Conservation (phyloP, 2,797 vertebrate species). For the Zenarchopterus dispar region DNA sequence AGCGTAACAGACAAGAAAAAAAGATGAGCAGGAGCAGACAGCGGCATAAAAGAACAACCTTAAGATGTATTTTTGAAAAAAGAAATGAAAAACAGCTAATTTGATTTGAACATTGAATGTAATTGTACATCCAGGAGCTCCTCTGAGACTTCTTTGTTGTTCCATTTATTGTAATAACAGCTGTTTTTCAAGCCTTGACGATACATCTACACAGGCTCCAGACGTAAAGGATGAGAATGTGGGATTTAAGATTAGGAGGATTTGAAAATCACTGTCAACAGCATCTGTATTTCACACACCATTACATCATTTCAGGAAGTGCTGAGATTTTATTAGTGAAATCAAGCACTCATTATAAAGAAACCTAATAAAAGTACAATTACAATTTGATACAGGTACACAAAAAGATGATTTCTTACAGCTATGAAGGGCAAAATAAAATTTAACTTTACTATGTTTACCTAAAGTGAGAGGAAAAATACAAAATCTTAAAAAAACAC, state of each 20-base stretch:
- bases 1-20: constrained; percentile 20
- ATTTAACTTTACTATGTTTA: neutral
- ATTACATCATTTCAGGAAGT: neutral
- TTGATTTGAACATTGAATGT: too few relatives aligned
- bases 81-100: too few relatives aligned
- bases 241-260: constrained; percentile 10
- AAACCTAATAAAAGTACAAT: neutral
- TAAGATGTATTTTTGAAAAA: too few relatives aligned
- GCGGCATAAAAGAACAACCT: too few relatives aligned
- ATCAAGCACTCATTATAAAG: neutral
- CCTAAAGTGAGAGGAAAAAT: neutral
- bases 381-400: too few relatives aligned
- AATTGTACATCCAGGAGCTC: constrained; percentile 15
- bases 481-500: neutral
- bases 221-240: constrained; percentile 12
- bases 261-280: constrained; percentile 9
- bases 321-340: too few relatives aligned
- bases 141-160: constrained; percentile 19
- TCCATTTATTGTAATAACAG: constrained; percentile 22
- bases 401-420: too few relatives aligned
- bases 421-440: neutral
- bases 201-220: constrained; percentile 9
- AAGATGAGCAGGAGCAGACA: neutral
- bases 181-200: constrained; percentile 4
- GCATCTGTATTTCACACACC: neutral